Conservation (phyloP, 2,113 vertebrate genomes). For the Lanius collurio region DNA sequence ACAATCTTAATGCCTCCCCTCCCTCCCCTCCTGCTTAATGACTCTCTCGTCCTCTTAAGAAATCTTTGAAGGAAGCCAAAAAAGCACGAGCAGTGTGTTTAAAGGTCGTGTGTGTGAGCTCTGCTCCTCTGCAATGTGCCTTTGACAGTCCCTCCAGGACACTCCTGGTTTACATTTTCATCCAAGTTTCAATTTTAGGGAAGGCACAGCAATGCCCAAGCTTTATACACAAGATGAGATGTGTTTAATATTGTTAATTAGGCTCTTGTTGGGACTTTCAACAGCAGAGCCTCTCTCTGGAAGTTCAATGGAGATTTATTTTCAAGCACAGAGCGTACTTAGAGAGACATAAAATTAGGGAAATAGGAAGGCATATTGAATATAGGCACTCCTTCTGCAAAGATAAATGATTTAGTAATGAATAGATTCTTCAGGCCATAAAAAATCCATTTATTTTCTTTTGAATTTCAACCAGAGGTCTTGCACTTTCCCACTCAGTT, state of each 20-base stretch:
- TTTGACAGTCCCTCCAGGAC: neutral
- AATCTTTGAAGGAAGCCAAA: neutral
- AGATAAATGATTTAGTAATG: constrained; percentile 78
- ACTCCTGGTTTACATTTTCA: neutral
- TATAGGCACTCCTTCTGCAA: constrained; percentile 62
- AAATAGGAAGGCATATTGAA: constrained; percentile 33
- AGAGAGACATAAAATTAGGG: constrained; percentile 63
- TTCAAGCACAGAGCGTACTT: constrained; percentile 10
- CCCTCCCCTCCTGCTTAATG: neutral
- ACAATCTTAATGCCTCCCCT: neutral
- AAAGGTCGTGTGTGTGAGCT: constrained; percentile 30
- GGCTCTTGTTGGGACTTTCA: neutral
- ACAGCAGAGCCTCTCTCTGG: neutral
- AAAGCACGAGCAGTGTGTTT: neutral
- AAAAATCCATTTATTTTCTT: constrained; percentile 79
- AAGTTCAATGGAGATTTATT: constrained; percentile 39
- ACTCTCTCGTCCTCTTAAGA: constrained; percentile 22
- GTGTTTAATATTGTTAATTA: constrained; percentile 43
- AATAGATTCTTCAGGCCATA: constrained; percentile 76
- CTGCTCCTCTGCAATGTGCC: neutral
- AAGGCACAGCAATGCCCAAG: neutral
- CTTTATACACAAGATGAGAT: neutral
- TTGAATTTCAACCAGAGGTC: constrained; percentile 70
- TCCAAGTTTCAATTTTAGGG: neutral
- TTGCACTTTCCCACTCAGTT: constrained; percentile 68